Evolutionary conservation across 2,888 invertebrate species (phyloP), one percentile per base, ranked within the genome.

Genomic region (Xestia ashworthii): DNA sequence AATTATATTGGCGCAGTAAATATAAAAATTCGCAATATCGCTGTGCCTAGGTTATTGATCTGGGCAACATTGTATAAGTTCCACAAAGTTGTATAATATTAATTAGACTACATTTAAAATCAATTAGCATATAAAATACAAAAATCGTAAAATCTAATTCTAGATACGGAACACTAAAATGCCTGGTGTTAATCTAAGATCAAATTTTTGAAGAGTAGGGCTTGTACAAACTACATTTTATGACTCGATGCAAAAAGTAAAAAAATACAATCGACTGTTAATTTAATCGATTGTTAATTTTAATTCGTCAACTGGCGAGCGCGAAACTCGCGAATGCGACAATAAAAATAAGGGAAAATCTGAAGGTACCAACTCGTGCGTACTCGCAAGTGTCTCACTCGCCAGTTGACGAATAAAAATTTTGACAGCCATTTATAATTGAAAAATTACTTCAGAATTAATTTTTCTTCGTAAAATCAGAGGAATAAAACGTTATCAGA

Each of bases 21-120:
- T 46, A 32, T 44, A 25, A 14, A n/a, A 58, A 38, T 44, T 50
- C 58, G 9, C 53, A 72, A 41, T 48, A 44, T 16, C 32, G n/a
- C 14, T 38, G 5, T n/a, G n/a, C 60, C 55, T 62, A 44, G 38
- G 44, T 55, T 67, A 67, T 71, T 78, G 53, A 76, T 68, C 62
- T n/a, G 53, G 64, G 2, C 32, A 22, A 22, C 6, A 46, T 44
- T 64, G 22, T 62, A 62, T 32, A 55, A 64, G 22, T 73, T 81
- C 66, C 65, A 62, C 12, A 70, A n/a, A 58, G 25, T 83, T 82
- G 53, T 67, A 60, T 77, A 82, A 72, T 76, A 62, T 77, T 60
- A 48, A 68, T 71, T 55, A 76, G 19, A 46, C 46, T 48, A 16
- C 25, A 64, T 71, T 50, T 14, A 50, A 48, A 67, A 46, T 44